phyloP scores from a whole-genome alignment of 1,140 invertebrate genomes.

The Wiebesia pumilae region DNA sequence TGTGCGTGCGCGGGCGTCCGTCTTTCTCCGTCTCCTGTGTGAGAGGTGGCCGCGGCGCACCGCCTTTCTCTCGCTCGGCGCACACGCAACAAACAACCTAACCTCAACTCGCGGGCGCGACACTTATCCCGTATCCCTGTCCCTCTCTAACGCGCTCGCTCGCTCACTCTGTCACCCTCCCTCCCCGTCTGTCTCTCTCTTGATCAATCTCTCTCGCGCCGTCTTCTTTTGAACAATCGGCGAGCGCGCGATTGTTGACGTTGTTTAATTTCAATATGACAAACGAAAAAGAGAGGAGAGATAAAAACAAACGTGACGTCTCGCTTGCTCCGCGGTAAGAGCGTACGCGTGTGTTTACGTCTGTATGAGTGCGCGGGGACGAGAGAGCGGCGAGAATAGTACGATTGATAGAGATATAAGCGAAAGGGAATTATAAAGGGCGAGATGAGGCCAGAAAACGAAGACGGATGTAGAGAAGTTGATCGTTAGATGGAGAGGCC shows the following conservation, averaged over 20 bases:
- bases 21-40: conserved; percentile 2
- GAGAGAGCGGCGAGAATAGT: conserved; percentile 7
- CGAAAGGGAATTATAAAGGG: not conserved
- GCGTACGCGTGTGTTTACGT: conserved; percentile 11
- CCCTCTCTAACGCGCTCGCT: not conserved
- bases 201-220: not conserved
- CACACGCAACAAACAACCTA: conserved; percentile 52
- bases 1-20: not conserved
- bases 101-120: conserved; percentile 46
- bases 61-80: conserved; percentile 42
- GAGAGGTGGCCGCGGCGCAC: conserved; percentile 12
- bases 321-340: conserved; percentile 25
- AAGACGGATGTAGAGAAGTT: not conserved
- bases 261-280: conserved; percentile 22
- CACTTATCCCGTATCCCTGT: not conserved
- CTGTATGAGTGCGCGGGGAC: not conserved
- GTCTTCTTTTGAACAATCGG: conserved; percentile 18
- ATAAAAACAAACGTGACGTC: conserved; percentile 35
- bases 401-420: not conserved
- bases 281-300: conserved; percentile 29
- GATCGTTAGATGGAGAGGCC: not conserved
- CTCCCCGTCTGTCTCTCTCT: not conserved
- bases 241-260: conserved; percentile 25
- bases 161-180: not conserved
- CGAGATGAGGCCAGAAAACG: conserved; percentile 16